Conservation (phyloP, 37 sponge, comb jelly and placozoan species). For the Halichondria panicea region DNA sequence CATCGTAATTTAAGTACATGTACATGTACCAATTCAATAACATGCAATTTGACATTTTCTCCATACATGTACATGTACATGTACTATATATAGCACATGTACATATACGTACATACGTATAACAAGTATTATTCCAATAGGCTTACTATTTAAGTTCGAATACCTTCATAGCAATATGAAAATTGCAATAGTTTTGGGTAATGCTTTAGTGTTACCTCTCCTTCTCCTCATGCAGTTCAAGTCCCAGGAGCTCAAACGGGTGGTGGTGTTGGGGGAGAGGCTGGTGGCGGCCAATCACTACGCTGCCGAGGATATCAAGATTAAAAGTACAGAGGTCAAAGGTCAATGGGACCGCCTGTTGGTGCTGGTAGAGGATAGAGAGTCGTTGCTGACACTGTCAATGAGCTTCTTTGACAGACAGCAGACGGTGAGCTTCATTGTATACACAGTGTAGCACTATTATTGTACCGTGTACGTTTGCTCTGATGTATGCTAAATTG, state of each 20-base stretch:
- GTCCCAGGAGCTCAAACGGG: conserved; percentile 35
- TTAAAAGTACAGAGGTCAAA: conserved; percentile 9
- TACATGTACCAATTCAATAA: too few species aligned
- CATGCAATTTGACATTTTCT: too few species aligned
- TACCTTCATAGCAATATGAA: too few species aligned
- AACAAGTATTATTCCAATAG: background rate
- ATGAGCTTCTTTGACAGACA: conserved; percentile 43
- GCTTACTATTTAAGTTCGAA: background rate
- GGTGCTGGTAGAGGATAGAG: conserved; percentile 25
- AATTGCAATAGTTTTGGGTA: too few species aligned
- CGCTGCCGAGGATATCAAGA: conserved; percentile 32
- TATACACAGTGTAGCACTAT: too few species aligned
- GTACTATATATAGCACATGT: background rate
- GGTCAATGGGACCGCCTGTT: conserved; percentile 44
- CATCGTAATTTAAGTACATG: too few species aligned
- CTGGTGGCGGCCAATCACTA: conserved; percentile 43
- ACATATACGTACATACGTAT: background rate
- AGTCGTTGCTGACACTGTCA: conserved; percentile 28
- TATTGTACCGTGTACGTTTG: too few species aligned
- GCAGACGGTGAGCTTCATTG: conserved; percentile 27
- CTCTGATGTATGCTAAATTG: too few species aligned
- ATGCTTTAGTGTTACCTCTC: background rate
- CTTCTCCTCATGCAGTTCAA: conserved; percentile 7
- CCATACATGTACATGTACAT: background rate
- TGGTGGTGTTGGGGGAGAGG: conserved; percentile 49